phyloP scores from a whole-genome alignment of 1,140 invertebrate genomes.

The Drosophila cardini region DNA sequence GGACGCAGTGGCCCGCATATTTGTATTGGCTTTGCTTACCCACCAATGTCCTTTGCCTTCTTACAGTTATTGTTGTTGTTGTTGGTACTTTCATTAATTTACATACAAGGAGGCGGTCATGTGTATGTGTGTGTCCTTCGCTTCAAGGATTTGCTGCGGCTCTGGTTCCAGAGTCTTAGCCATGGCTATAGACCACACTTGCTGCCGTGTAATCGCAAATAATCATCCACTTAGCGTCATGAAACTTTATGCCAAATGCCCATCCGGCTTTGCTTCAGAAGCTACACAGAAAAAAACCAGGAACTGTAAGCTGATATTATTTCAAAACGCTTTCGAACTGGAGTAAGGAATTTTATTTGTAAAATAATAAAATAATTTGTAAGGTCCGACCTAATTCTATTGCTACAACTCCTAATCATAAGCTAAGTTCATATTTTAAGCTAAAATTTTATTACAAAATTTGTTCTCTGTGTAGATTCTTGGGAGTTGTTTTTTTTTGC shows the following conservation, averaged over 20 bases:
- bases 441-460: too few relatives aligned
- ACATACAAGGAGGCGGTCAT: constrained; percentile 54
- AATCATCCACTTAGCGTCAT: constrained; percentile 81
- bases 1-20: constrained; percentile 47
- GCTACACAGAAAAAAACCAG: neutral
- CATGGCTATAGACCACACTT: constrained; percentile 31
- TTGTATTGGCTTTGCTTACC: constrained; percentile 41
- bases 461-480: neutral
- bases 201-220: constrained; percentile 76
- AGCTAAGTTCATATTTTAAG: too few relatives aligned
- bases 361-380: too few relatives aligned
- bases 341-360: too few relatives aligned
- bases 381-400: too few relatives aligned
- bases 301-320: too few relatives aligned
- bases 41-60: constrained; percentile 21
- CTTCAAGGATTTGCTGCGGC: constrained; percentile 68
- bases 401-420: too few relatives aligned
- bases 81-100: constrained; percentile 68
- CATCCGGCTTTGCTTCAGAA: constrained; percentile 16
- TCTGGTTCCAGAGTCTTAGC: constrained; percentile 18
- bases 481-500: neutral
- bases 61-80: constrained; percentile 10
- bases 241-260: constrained; percentile 76
- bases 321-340: too few relatives aligned
- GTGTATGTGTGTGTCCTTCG: constrained; percentile 66